A percentile compares a stretch with the other conserved stretches of the same genome.
phyloP scores from a whole-genome alignment of 2,888 invertebrate species.

The Helicoverpa assulta region DNA sequence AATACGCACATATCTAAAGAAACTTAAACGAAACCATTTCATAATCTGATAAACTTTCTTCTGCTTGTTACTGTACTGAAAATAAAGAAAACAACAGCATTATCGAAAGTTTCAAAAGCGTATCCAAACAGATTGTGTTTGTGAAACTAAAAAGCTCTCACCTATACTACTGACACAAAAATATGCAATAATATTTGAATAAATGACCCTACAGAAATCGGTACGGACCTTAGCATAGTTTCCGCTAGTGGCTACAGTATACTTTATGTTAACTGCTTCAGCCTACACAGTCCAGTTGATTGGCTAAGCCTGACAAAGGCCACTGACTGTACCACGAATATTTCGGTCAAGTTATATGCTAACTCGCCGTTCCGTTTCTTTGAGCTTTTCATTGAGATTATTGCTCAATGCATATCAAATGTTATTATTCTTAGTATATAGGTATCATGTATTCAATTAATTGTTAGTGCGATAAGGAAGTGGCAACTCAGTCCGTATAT shows the following conservation, averaged over 20 bases:
- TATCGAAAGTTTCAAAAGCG: conserved; percentile 33
- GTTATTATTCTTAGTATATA: conserved; percentile 6
- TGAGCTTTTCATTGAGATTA: conserved; percentile 29
- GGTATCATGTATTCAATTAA: conserved; percentile 7
- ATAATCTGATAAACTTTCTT: conserved; percentile 37
- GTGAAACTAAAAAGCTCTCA: background rate
- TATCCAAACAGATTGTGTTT: conserved; percentile 13
- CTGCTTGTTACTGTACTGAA: conserved; percentile 30
- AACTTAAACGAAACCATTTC: conserved; percentile 18
- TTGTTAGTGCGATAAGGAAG: conserved; percentile 16
- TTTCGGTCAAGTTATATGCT: conserved; percentile 16
- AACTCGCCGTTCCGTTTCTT: conserved; percentile 19
- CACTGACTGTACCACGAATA: conserved; percentile 28
- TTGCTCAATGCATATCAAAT: conserved; percentile 12
- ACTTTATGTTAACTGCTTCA: conserved; percentile 17
- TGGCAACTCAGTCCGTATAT: conserved; percentile 17
- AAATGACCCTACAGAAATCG: conserved; percentile 25
- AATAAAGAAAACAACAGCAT: conserved; percentile 25
- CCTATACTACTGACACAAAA: background rate
- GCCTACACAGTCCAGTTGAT: conserved; percentile 32
- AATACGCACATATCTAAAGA: conserved; percentile 43
- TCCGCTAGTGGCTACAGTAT: conserved; percentile 10
- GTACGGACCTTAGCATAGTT: conserved; percentile 2
- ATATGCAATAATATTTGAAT: conserved; percentile 3
- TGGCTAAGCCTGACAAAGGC: conserved; percentile 30